phyloP scores from a whole-genome alignment of 2,113 vertebrate species.

The Phaetusa simplex region DNA sequence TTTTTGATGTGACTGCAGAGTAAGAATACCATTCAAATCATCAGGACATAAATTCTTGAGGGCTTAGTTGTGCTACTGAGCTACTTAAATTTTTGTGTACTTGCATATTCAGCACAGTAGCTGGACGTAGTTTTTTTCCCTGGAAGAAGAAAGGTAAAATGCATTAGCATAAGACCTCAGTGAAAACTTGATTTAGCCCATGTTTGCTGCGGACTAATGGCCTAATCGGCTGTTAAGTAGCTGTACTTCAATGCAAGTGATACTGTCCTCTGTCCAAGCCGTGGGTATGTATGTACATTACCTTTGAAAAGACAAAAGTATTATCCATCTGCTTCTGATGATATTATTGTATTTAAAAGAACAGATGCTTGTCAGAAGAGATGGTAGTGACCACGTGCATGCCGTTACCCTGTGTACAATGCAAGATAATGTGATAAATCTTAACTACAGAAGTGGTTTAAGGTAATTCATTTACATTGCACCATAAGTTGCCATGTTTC shows the following conservation, averaged over 20 bases:
- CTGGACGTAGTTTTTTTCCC: background rate
- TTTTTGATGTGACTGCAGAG: background rate
- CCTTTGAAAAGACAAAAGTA: background rate
- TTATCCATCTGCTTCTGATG: background rate
- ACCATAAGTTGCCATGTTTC: background rate
- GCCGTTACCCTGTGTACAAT: background rate
- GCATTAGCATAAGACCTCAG: background rate
- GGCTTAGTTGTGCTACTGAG: background rate
- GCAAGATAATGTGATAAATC: background rate
- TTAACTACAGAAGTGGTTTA: background rate
- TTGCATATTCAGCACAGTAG: background rate
- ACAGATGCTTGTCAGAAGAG: background rate
- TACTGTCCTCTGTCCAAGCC: background rate
- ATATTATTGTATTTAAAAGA: background rate
- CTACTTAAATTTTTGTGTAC: background rate
- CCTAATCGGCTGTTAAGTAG: background rate
- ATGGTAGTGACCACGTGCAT: background rate
- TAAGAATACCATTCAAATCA: background rate
- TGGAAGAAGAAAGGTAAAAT: background rate
- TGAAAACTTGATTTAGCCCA: background rate
- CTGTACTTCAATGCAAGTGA: background rate
- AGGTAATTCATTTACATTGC: background rate
- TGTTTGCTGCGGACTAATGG: background rate
- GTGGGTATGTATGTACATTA: background rate
- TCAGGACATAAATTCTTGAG: background rate